Conservation (phyloP, 1,140 invertebrate species). For the Cydia splendana region DNA sequence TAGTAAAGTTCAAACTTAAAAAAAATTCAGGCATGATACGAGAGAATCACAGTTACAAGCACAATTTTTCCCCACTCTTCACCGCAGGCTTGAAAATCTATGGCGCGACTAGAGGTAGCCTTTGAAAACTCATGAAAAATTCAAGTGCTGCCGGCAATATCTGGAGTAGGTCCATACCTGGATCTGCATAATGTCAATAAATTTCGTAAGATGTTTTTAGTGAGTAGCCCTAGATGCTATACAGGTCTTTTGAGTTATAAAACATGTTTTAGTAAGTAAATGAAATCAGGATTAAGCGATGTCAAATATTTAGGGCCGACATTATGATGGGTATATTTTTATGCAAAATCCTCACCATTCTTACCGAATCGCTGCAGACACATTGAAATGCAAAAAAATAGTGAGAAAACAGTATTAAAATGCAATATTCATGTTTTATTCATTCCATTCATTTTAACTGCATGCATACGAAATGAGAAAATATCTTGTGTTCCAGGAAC, state of each 20-base stretch:
- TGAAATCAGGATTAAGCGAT: too few species aligned
- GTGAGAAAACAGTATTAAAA: constrained; percentile 34
- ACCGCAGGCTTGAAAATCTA: constrained; percentile 35
- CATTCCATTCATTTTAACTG: constrained; percentile 37
- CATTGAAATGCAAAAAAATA: constrained; percentile 28
- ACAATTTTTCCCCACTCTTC: constrained; percentile 39
- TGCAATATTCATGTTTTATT: constrained; percentile 37
- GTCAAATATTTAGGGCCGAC: too few species aligned
- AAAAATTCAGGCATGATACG: neutral
- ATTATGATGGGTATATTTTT: neutral
- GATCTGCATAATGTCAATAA: constrained; percentile 14
- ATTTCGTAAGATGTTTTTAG: neutral
- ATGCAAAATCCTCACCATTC: constrained; percentile 27
- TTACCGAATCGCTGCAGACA: constrained; percentile 12
- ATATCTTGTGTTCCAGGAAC: constrained; percentile 8
- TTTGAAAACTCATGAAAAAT: constrained; percentile 70
- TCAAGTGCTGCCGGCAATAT: constrained; percentile 56
- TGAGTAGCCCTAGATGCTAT: neutral
- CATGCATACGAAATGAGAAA: constrained; percentile 36
- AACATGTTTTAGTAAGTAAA: too few species aligned
- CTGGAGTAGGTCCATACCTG: constrained; percentile 28
- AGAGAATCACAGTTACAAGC: neutral
- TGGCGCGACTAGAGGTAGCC: constrained; percentile 44
- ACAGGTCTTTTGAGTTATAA: neutral
- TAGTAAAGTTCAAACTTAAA: neutral